These are phyloP conservation scores for Polyodon spathula DNA, from an alignment of 2,113 vertebrate genomes.

Conservation along the genomic window DNA sequence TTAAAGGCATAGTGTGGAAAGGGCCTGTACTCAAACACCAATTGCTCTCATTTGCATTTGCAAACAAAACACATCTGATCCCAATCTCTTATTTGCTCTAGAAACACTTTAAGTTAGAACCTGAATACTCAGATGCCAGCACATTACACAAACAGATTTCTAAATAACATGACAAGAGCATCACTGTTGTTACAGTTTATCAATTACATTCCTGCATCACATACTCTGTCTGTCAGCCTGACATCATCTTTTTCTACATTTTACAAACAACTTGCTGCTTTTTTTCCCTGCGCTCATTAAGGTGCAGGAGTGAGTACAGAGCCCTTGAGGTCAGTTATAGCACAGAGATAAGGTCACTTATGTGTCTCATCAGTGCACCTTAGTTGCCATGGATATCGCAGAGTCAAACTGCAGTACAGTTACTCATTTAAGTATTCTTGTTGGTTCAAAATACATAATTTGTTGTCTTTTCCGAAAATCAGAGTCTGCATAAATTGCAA, in stretches of 20 bases:
- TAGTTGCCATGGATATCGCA: not conserved
- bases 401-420: not conserved
- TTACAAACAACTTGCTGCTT: not conserved
- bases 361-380: not conserved
- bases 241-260: not conserved
- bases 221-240: not conserved
- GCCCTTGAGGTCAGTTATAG: not conserved
- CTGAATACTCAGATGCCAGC: not conserved
- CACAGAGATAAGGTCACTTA: not conserved
- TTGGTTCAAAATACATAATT: no score
- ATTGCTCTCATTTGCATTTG: not conserved
- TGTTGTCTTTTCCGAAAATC: no score
- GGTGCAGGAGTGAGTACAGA: not conserved
- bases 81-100: not conserved
- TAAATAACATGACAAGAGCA: constrained; percentile 1
- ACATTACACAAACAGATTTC: constrained; percentile 1
- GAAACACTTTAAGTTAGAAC: not conserved
- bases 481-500: no score
- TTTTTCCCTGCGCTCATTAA: not conserved
- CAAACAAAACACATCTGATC: not conserved
- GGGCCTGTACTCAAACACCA: not conserved
- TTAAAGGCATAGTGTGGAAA: no score
- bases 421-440: no score
- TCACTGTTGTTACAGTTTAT: not conserved
- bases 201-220: not conserved